phyloP scores from a whole-genome alignment of 2,113 vertebrate genomes.

The Lathamus discolor region DNA sequence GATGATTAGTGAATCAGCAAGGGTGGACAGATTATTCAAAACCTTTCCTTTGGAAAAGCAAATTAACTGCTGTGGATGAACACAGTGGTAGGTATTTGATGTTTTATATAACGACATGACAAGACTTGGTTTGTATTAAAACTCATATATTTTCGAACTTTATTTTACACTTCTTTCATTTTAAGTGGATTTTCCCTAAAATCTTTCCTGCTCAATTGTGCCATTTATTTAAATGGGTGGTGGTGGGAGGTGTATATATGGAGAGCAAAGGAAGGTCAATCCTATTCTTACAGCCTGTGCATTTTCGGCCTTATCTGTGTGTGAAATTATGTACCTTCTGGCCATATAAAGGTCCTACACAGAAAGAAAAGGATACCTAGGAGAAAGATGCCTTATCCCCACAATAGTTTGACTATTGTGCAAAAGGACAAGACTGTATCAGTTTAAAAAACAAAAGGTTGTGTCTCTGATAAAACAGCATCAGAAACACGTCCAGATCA shows the following conservation, averaged over 20 bases:
- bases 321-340: neutral
- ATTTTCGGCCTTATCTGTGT: neutral
- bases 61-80: neutral
- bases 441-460: neutral
- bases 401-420: neutral
- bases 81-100: neutral
- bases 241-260: neutral
- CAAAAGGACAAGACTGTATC: neutral
- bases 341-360: neutral
- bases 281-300: neutral
- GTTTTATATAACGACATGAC: neutral
- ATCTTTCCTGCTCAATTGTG: neutral
- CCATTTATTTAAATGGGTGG: neutral
- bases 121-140: neutral
- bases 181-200: neutral
- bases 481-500: neutral
- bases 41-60: neutral
- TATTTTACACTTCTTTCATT: neutral
- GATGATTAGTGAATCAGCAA: neutral
- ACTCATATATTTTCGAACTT: neutral
- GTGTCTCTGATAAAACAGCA: neutral
- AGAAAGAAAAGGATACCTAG: neutral
- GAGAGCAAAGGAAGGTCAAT: neutral
- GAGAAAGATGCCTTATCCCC: neutral
- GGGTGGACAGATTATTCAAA: neutral